Evolutionary conservation across 2,797 vertebrate genomes (phyloP).

Genomic region (Aplochiton taeniatus): DNA sequence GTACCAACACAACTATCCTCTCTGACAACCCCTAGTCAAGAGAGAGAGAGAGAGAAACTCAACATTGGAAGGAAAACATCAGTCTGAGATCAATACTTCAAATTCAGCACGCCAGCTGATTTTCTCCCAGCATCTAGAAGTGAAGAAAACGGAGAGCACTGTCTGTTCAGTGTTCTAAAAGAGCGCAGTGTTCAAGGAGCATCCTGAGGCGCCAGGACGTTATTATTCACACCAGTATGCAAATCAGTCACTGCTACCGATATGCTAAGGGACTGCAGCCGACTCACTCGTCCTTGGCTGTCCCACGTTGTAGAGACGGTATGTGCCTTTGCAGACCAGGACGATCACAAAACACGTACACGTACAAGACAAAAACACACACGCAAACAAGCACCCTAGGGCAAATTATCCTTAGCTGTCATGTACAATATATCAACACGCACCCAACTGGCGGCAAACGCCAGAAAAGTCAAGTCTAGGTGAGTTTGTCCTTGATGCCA

Average conservation of each 20-base stretch:
- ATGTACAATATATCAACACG: not conserved
- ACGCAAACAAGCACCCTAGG: too few species aligned
- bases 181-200: conserved; percentile 20
- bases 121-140: conserved; percentile 25
- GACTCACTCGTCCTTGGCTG: conserved; percentile 19
- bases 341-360: not conserved
- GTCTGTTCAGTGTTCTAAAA: conserved; percentile 12
- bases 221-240: conserved; percentile 44
- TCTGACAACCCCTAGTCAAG: conserved; percentile 34
- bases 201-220: conserved; percentile 34
- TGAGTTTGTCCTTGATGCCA: too few species aligned
- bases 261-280: conserved; percentile 21
- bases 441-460: too few species aligned
- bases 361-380: too few species aligned
- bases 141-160: conserved; percentile 19
- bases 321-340: conserved; percentile 2
- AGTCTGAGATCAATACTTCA: conserved; percentile 39
- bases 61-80: conserved; percentile 32
- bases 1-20: conserved; percentile 29
- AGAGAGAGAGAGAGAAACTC: not conserved
- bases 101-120: conserved; percentile 32
- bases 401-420: too few species aligned
- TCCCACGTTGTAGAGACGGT: conserved; percentile 11
- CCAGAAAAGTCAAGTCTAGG: too few species aligned
- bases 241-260: conserved; percentile 33